Percentiles rank a stretch among this genome's conserved stretches.
Evolutionary conservation across 2,797 vertebrate genomes (phyloP).

Genomic region (Ceryle rudis): DNA sequence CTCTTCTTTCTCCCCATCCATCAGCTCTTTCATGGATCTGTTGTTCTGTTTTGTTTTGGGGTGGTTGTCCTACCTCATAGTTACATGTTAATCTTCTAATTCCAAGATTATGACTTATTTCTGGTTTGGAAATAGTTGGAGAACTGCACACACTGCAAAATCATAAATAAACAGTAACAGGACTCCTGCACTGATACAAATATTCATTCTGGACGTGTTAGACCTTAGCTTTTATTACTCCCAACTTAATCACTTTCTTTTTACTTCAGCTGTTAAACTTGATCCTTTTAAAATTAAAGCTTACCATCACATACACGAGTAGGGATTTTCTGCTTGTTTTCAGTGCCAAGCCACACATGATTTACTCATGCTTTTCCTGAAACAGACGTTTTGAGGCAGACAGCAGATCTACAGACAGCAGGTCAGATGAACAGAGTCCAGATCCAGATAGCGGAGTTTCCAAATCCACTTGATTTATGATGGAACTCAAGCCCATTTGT

Average conservation of each 20-base stretch:
- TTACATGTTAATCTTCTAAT: not conserved
- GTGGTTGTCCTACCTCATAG: not conserved
- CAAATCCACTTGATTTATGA: not conserved
- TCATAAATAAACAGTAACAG: not conserved
- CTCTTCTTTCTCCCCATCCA: not conserved
- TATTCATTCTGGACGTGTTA: not conserved
- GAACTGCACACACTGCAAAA: not conserved
- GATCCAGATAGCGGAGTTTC: not conserved
- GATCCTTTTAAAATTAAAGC: not conserved
- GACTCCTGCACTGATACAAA: not conserved
- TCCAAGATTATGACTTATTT: not conserved
- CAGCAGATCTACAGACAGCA: conserved; percentile 6
- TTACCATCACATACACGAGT: not conserved
- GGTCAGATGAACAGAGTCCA: not conserved
- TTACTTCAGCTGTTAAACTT: not conserved
- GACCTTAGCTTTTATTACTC: not conserved
- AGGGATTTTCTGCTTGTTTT: not conserved
- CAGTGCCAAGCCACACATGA: not conserved
- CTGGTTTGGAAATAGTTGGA: not conserved
- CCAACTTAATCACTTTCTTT: not conserved
- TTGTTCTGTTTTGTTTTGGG: not conserved
- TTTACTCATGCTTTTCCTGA: not conserved
- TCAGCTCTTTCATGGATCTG: fast-evolving
- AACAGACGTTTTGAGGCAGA: not conserved
- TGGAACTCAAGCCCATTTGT: not conserved